A percentile compares a stretch with the other conserved stretches of the same genome.
Evolutionary conservation across 2,888 invertebrate genomes (phyloP).

Genomic region (Uloborus plumipes): DNA sequence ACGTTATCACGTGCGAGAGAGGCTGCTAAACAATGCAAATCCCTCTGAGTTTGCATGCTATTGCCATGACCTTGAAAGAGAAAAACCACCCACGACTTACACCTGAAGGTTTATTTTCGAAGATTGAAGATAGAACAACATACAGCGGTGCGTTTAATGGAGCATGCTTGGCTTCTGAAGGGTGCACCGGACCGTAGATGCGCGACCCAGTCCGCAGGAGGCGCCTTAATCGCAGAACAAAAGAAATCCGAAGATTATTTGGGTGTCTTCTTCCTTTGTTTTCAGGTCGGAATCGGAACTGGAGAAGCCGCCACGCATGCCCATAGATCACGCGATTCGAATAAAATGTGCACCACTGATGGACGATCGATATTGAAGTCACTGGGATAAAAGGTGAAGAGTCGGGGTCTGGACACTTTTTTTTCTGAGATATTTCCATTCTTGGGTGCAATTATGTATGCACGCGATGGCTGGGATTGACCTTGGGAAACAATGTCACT

Average conservation of each 20-base stretch:
- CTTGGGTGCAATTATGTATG: no score
- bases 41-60: no score
- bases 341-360: background rate
- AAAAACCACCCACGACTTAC: slow-evolving; percentile 11
- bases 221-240: slow-evolving; percentile 9
- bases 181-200: slow-evolving; percentile 31
- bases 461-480: slow-evolving; percentile 1
- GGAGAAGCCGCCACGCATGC: slow-evolving; percentile 2
- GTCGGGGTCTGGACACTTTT: slow-evolving; percentile 6
- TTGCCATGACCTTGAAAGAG: no score
- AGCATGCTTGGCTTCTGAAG: slow-evolving; percentile 7
- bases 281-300: slow-evolving; percentile 19
- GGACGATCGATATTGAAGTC: slow-evolving; percentile 20
- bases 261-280: slow-evolving; percentile 24
- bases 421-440: background rate
- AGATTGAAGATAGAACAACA: background rate
- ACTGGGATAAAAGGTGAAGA: slow-evolving; percentile 52
- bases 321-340: slow-evolving; percentile 15
- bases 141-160: slow-evolving; percentile 21
- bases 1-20: no score
- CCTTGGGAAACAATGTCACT: slow-evolving; percentile 37
- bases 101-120: no score
- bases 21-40: no score
- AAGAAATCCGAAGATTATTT: slow-evolving; percentile 3
- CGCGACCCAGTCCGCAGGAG: slow-evolving; percentile 39